Conservation (phyloP, 2,888 invertebrate species). For the Ennomos fuscantarius region DNA sequence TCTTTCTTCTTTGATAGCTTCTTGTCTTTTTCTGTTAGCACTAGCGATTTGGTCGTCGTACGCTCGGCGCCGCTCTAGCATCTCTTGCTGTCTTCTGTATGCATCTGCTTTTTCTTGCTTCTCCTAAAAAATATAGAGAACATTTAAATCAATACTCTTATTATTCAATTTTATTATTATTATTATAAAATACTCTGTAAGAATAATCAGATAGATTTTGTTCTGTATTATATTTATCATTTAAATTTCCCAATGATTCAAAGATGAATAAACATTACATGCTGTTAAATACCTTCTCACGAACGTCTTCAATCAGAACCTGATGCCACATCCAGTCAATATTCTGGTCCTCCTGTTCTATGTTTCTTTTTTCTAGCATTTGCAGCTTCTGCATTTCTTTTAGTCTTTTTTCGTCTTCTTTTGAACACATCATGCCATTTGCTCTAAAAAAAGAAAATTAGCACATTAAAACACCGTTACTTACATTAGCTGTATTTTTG, state of each 20-base stretch:
- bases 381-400: slow-evolving; percentile 67
- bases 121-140: slow-evolving; percentile 51
- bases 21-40: slow-evolving; percentile 64
- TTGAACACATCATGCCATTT: slow-evolving; percentile 67
- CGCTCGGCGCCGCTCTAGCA: slow-evolving; percentile 61
- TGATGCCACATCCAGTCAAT: slow-evolving; percentile 73
- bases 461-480: too few species aligned
- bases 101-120: slow-evolving; percentile 55
- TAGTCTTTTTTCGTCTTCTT: slow-evolving; percentile 60
- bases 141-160: background rate
- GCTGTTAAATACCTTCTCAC: slow-evolving; percentile 68
- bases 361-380: slow-evolving; percentile 63
- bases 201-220: too few species aligned
- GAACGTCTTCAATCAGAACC: slow-evolving; percentile 64
- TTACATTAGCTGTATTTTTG: too few species aligned
- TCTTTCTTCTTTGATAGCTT: slow-evolving; percentile 61
- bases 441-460: slow-evolving; percentile 51
- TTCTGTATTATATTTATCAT: too few species aligned
- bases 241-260: too few species aligned
- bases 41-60: slow-evolving; percentile 76
- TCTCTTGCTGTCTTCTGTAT: slow-evolving; percentile 61
- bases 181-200: too few species aligned
- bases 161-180: too few species aligned
- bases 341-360: slow-evolving; percentile 56
- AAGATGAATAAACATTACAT: too few species aligned